Conservation (phyloP, 2,888 invertebrate genomes). For the Coremacera marginata region DNA sequence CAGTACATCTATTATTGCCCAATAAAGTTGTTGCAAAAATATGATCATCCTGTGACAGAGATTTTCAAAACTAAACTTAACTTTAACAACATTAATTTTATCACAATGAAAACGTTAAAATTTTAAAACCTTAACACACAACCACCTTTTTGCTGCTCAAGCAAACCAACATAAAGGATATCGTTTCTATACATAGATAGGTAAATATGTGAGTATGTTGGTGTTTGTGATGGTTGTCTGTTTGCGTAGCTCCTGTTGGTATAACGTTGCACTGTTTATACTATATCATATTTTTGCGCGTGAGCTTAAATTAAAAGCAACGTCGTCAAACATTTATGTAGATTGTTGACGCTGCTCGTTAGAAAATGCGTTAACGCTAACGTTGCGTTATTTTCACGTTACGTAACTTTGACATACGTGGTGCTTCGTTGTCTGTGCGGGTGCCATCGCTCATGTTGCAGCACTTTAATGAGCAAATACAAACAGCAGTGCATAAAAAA, state of each 20-base stretch:
- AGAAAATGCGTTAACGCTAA: background rate
- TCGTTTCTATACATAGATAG: background rate
- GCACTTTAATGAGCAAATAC: slow-evolving; percentile 28
- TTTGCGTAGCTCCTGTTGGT: background rate
- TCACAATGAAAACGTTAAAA: background rate
- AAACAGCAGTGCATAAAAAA: background rate
- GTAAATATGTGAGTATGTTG: background rate
- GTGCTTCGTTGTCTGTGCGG: background rate
- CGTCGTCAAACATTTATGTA: background rate
- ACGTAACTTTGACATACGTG: background rate
- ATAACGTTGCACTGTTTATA: slow-evolving; percentile 16
- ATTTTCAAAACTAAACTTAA: too few species aligned
- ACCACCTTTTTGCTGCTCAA: slow-evolving; percentile 6
- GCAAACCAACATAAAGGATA: background rate
- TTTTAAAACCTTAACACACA: background rate
- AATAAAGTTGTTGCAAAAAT: too few species aligned
- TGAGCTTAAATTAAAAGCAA: background rate
- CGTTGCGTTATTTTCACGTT: background rate
- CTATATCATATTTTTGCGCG: slow-evolving; percentile 5
- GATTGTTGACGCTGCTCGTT: slow-evolving; percentile 24
- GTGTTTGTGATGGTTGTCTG: background rate
- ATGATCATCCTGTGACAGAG: too few species aligned
- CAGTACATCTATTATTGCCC: too few species aligned
- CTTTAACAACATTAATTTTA: background rate
- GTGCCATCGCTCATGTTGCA: background rate